These are phyloP conservation scores for Cosmorhoe ocellata DNA, from an alignment of 2,888 invertebrate genomes.

Conservation along the genomic window DNA sequence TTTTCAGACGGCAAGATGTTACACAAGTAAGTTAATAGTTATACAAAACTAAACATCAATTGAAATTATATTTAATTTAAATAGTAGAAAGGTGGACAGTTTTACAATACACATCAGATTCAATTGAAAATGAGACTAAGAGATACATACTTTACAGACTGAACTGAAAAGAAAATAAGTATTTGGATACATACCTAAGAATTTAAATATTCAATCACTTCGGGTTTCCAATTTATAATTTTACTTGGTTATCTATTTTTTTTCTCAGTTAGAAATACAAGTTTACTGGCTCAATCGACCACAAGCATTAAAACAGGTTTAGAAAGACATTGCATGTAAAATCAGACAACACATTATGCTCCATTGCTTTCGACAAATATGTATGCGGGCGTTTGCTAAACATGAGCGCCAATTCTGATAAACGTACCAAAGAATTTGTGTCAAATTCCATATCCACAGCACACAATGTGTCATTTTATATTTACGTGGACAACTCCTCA, in stretches of 20 bases:
- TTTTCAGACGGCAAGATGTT: slow-evolving; percentile 3
- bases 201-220: too few species aligned
- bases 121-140: too few species aligned
- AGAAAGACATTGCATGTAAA: slow-evolving; percentile 15
- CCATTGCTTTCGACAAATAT: slow-evolving; percentile 20
- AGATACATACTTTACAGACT: too few species aligned
- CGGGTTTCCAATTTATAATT: too few species aligned
- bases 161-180: too few species aligned
- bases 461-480: slow-evolving; percentile 16
- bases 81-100: too few species aligned
- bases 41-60: too few species aligned
- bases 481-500: background rate
- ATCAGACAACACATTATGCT: slow-evolving; percentile 7
- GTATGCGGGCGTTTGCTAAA: slow-evolving; percentile 32
- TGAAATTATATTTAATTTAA: too few species aligned
- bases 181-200: too few species aligned
- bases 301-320: slow-evolving; percentile 1
- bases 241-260: background rate
- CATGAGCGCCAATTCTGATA: slow-evolving; percentile 23
- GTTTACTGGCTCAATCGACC: slow-evolving; percentile 10
- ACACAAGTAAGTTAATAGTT: background rate
- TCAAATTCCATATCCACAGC: slow-evolving; percentile 29
- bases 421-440: slow-evolving; percentile 30
- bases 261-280: slow-evolving; percentile 17
- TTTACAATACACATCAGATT: too few species aligned